phyloP scores from a whole-genome alignment of 2,113 vertebrate species.

The Hydropotes inermis region DNA sequence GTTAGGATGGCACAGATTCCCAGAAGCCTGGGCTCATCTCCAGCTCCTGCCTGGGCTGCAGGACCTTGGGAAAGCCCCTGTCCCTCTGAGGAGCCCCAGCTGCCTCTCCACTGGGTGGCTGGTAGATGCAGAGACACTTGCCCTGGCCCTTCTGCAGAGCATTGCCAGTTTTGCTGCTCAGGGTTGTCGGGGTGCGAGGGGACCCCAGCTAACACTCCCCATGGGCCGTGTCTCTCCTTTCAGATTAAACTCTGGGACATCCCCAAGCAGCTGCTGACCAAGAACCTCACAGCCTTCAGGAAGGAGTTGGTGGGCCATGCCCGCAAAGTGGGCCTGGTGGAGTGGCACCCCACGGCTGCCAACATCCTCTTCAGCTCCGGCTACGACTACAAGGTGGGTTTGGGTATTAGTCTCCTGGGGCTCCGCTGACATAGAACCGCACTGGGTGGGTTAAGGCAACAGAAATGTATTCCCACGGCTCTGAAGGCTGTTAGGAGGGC shows the following conservation, averaged over 20 bases:
- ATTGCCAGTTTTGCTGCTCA: background rate
- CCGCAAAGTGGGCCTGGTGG: conserved; percentile 91
- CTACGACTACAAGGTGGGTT: conserved; percentile 93
- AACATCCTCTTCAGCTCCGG: conserved; percentile 92
- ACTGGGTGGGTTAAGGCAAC: background rate
- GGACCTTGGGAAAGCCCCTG: background rate
- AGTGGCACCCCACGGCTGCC: conserved; percentile 93
- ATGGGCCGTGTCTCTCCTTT: background rate
- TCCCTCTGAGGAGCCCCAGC: background rate
- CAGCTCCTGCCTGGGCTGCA: background rate
- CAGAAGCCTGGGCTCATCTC: background rate
- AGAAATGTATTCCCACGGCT: background rate
- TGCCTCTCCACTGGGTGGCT: background rate
- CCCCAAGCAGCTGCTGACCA: conserved; percentile 85
- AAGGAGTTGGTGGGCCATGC: conserved; percentile 90
- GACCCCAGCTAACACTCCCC: background rate
- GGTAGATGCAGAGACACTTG: background rate
- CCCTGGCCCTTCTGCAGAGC: background rate
- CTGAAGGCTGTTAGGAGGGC: background rate
- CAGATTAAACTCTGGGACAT: conserved; percentile 96
- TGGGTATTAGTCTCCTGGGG: rapidly evolving
- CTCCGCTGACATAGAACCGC: rapidly evolving
- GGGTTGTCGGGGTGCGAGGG: background rate
- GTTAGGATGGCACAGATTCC: background rate
- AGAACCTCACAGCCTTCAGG: conserved; percentile 84